Percentiles rank a stretch among this genome's conserved stretches.
Conservation (phyloP, 2,113 vertebrate genomes). For the Nesoenas mayeri region DNA sequence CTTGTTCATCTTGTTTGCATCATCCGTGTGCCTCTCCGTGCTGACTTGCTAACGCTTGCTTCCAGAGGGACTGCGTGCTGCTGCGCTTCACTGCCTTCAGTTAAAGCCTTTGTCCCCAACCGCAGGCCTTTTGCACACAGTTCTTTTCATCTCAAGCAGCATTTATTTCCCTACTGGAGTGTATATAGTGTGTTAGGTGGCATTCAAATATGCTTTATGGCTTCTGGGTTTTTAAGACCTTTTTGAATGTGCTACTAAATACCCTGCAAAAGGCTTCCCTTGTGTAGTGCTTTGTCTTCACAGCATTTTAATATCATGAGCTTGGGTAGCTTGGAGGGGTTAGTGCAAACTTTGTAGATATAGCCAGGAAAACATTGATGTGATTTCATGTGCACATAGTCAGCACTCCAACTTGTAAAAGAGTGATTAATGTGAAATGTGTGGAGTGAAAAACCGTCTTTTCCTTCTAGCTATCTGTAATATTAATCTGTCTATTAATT, state of each 20-base stretch:
- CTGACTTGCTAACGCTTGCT: neutral
- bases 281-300: neutral
- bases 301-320: neutral
- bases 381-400: neutral
- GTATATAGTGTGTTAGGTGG: neutral
- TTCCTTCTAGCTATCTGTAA: neutral
- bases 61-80: neutral
- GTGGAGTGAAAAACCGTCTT: neutral
- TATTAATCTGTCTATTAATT: neutral
- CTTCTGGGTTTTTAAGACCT: neutral
- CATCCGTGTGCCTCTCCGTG: fast-evolving
- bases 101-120: neutral
- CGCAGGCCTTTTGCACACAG: neutral
- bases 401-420: neutral
- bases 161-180: neutral
- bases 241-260: neutral
- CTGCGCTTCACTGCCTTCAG: neutral
- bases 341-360: neutral
- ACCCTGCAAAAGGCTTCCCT: neutral
- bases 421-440: neutral
- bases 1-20: neutral
- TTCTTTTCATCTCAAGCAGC: neutral
- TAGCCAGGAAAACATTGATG: neutral
- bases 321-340: neutral
- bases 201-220: neutral